Evolutionary conservation across 2,113 vertebrate genomes (phyloP).

Genomic region (Heliornis fulica): DNA sequence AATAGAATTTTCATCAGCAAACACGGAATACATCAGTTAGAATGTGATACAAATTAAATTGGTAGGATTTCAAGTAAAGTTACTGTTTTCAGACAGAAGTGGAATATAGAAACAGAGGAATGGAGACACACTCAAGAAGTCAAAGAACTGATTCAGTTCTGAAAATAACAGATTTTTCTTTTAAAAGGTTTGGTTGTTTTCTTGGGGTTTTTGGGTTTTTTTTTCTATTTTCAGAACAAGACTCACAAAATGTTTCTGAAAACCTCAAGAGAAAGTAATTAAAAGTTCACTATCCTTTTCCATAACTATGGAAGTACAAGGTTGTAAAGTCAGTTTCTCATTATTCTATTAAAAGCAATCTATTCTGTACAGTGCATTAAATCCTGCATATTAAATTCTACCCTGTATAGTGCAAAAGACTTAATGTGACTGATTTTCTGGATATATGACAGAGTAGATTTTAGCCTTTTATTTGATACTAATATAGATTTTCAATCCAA

Average conservation of each 20-base stretch:
- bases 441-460: neutral
- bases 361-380: neutral
- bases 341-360: neutral
- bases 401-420: neutral
- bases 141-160: neutral
- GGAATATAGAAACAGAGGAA: neutral
- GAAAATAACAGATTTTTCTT: neutral
- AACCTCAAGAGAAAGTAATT: neutral
- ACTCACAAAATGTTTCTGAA: neutral
- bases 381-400: neutral
- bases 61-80: neutral
- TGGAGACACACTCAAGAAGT: neutral
- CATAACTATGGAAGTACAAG: neutral
- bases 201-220: neutral
- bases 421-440: neutral
- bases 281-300: neutral
- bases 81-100: neutral
- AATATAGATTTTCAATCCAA: neutral
- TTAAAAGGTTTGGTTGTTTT: too few relatives aligned
- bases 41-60: neutral
- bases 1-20: neutral
- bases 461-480: neutral
- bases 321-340: neutral
- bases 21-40: neutral
- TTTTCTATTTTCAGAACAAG: neutral